Conservation (phyloP, 2,113 vertebrate species). For the Turnix velox region DNA sequence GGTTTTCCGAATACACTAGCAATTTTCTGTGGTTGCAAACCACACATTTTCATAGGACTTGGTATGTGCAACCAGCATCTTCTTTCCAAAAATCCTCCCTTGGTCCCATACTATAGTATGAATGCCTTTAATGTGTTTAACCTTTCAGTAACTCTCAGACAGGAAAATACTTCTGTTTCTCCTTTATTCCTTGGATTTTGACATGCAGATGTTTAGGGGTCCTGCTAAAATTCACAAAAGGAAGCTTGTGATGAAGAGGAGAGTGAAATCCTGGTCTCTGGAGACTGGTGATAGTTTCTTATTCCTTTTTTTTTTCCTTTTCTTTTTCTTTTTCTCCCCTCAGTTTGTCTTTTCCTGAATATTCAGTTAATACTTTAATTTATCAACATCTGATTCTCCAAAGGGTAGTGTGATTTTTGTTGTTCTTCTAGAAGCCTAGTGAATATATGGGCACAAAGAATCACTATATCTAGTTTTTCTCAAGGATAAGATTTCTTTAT, state of each 20-base stretch:
- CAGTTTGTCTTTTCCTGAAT: background rate
- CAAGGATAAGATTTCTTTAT: background rate
- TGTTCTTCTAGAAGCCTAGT: background rate
- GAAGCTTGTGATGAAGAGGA: background rate
- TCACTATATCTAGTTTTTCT: background rate
- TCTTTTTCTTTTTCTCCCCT: accelerated
- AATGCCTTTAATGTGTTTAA: background rate
- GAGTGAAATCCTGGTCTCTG: background rate
- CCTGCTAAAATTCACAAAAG: background rate
- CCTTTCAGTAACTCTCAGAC: background rate
- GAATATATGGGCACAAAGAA: background rate
- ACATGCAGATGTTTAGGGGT: background rate
- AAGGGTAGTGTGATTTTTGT: background rate
- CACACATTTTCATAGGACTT: background rate
- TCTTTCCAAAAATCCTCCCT: background rate
- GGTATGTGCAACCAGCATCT: background rate
- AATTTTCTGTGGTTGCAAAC: background rate
- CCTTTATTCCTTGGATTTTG: background rate
- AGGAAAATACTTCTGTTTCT: background rate
- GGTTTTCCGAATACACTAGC: background rate
- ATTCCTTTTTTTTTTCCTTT: background rate
- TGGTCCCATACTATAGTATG: background rate
- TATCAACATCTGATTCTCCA: background rate
- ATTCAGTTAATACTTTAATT: background rate
- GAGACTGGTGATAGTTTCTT: background rate